A percentile compares a stretch with the other conserved stretches of the same genome.
These are phyloP conservation scores for Phallusia fumigata DNA, from an alignment of 23 tunicate genomes.

Conservation along the genomic window DNA sequence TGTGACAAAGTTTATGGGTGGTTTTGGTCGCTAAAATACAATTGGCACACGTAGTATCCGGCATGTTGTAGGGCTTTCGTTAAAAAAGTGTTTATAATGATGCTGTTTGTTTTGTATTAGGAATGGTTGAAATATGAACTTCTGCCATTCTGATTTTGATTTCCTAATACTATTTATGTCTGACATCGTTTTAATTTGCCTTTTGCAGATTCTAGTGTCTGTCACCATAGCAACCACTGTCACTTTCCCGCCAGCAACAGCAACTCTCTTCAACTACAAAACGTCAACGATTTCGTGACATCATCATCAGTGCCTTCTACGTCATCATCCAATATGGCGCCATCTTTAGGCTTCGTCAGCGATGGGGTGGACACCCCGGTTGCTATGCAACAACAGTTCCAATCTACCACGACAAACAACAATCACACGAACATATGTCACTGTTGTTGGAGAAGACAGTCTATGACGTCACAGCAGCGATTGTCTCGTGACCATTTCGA, in stretches of 20 bases:
- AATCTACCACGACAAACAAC: too few relatives aligned
- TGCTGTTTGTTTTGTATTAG: too few relatives aligned
- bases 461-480: background rate
- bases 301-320: background rate
- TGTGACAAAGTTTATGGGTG: too few relatives aligned
- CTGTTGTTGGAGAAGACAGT: background rate
- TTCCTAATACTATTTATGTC: too few relatives aligned
- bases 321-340: background rate
- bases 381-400: background rate
- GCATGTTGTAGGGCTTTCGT: too few relatives aligned
- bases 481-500: background rate
- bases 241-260: background rate
- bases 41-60: too few relatives aligned
- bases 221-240: slow-evolving; percentile 14
- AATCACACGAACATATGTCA: background rate
- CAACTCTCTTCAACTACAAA: background rate
- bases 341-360: background rate
- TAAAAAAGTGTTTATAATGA: too few relatives aligned
- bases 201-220: background rate
- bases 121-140: too few relatives aligned
- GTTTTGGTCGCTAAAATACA: too few relatives aligned
- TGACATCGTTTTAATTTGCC: background rate
- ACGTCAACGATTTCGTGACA: background rate
- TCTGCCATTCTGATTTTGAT: too few relatives aligned
- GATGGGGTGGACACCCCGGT: background rate